Evolutionary conservation across 2,888 invertebrate genomes (phyloP).

Genomic region (Cyclophora albipunctata): DNA sequence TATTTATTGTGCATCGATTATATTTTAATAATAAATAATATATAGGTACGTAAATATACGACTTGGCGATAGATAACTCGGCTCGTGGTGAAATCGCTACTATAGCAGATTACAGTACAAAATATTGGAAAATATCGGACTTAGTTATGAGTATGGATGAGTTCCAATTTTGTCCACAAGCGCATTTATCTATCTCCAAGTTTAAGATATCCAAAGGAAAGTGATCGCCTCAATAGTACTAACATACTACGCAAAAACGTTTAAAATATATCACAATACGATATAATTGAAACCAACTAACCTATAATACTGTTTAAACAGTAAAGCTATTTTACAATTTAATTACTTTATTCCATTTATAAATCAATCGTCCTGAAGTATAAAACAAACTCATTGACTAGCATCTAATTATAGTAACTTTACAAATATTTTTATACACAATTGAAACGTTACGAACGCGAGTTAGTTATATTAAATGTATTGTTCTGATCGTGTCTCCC

Average conservation of each 20-base stretch:
- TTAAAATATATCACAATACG: conserved; percentile 56
- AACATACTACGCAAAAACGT: conserved; percentile 35
- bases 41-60: neutral
- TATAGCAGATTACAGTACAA: too few species aligned
- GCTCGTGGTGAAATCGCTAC: conserved; percentile 1
- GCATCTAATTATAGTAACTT: conserved; percentile 54
- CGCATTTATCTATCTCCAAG: too few species aligned
- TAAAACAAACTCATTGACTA: conserved; percentile 63
- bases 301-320: conserved; percentile 71
- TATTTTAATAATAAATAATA: conserved; percentile 5
- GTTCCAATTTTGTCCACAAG: too few species aligned
- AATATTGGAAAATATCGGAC: too few species aligned
- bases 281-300: conserved; percentile 52
- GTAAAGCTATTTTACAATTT: conserved; percentile 44
- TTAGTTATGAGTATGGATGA: too few species aligned
- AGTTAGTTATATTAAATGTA: too few species aligned
- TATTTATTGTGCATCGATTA: conserved; percentile 4
- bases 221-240: conserved; percentile 3
- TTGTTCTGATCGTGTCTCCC: too few species aligned
- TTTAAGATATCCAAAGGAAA: conserved; percentile 2
- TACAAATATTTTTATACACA: conserved; percentile 11
- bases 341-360: conserved; percentile 44
- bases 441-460: neutral
- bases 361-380: conserved; percentile 39
- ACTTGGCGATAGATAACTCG: too few species aligned